Base-by-base conservation (phyloP, 2,113 vertebrate genomes). In the Chaetura pelagica region DNA sequence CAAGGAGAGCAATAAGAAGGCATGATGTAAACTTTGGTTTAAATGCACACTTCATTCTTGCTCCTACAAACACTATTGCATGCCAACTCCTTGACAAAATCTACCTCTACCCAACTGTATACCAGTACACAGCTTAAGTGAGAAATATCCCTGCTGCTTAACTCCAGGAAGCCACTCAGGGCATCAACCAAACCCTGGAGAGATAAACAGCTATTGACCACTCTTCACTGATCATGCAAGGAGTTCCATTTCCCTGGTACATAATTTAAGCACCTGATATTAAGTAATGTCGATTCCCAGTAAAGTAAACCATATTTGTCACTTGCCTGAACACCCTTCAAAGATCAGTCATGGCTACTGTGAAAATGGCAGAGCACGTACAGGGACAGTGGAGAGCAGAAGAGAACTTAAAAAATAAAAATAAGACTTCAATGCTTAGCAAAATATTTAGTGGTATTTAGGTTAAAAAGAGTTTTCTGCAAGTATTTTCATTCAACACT, bases 401-500 rank as follows among this genome's bases (percentile, higher is more conserved):
- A 84, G 27, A 75, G 66, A 87, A 59, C 32, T 55, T 69, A 15
- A 55, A 94, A 94, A 46, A 62, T 27, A 79, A 67, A 86, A 88
- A 38, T 35, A 77, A 66, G 23, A 24, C 40, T 84, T 64, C 38
- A 67, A 38, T 27, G 18, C 23, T 61, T 62, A 87, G 54, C 44
- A 92, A 91, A 91, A 84, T 57, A 89, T 68, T 63, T 63, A 71
- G 62, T 40, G 35, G 14, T 30, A 84, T 82, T 91, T 52, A 66
- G 77, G 52, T 48, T 84, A 91, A 75, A 91, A 9, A 54, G 79
- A 76, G 12, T 72, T 93, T 85, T 84, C 15, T 29, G 26, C 20
- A 77, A 95, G 52, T 89, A 84, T 64, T 93, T 96, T 94, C 21
- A 78, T 91, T 87, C 57, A 75, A 35, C 13, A 13, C 63, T 92